phyloP scores from a whole-genome alignment of 2,888 invertebrate genomes.

The Drosophila suboccidentalis region DNA sequence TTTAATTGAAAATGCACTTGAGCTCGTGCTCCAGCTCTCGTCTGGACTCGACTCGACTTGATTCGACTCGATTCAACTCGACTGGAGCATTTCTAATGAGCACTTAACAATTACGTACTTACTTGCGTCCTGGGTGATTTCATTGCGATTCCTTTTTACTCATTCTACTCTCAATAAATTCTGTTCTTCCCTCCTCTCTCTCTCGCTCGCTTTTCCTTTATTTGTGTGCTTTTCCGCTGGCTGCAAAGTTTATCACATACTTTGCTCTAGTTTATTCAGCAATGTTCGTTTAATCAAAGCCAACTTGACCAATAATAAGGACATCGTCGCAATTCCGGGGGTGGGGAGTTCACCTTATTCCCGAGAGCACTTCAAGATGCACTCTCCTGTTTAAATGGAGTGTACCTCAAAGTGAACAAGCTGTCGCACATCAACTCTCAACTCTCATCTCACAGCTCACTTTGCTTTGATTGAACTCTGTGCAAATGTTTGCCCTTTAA shows the following conservation, averaged over 20 bases:
- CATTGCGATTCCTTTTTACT: conserved; percentile 25
- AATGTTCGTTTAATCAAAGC: conserved; percentile 71
- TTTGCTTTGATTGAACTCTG: conserved; percentile 53
- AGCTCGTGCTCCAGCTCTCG: conserved; percentile 29
- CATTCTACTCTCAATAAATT: conserved; percentile 2
- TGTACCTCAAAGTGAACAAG: conserved; percentile 28
- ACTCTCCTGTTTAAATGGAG: conserved; percentile 60
- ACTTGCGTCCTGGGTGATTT: conserved; percentile 26
- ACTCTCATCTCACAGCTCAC: conserved; percentile 9
- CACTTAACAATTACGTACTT: conserved; percentile 77
- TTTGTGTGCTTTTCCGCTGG: conserved; percentile 6
- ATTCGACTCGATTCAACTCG: conserved; percentile 29
- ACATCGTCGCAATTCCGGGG: conserved; percentile 29
- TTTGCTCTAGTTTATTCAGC: conserved; percentile 49
- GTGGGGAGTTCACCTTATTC: conserved; percentile 37
- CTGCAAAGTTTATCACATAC: conserved; percentile 61
- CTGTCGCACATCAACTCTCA: conserved; percentile 7
- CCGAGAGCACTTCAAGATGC: conserved; percentile 55
- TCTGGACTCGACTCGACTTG: conserved; percentile 8
- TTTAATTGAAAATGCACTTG: conserved; percentile 78
- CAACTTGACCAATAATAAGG: conserved; percentile 66
- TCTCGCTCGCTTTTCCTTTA: not conserved
- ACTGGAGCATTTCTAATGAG: conserved; percentile 76
- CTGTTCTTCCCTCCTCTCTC: not conserved
- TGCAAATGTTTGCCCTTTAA: conserved; percentile 54